A percentile compares a stretch with the other conserved stretches of the same genome.
Conservation (phyloP, 2,888 invertebrate genomes). For the Ceriagrion tenellum region DNA sequence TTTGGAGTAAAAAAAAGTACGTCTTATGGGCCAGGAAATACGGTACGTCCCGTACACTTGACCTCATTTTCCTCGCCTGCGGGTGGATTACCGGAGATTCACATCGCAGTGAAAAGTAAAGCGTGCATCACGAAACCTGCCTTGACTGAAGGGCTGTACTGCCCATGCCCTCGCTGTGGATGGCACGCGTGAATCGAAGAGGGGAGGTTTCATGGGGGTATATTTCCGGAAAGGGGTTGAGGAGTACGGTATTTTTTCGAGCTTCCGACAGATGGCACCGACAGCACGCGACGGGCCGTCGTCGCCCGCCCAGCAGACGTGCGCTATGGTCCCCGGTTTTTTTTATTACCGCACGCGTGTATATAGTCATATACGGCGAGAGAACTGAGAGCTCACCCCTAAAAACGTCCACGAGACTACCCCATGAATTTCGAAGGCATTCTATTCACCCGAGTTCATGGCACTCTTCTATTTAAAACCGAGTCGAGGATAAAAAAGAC, state of each 20-base stretch:
- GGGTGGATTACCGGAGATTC: no score
- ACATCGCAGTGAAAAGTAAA: no score
- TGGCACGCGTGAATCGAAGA: not conserved
- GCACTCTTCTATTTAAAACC: not conserved
- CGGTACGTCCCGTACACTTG: no score
- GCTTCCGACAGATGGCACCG: not conserved
- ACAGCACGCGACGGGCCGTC: not conserved
- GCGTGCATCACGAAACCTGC: no score
- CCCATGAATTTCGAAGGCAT: not conserved
- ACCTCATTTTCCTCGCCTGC: no score
- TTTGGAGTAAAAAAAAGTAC: no score
- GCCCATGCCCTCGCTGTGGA: not conserved
- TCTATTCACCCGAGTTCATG: not conserved
- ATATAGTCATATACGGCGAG: not conserved
- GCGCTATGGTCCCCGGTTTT: not conserved
- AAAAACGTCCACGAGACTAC: not conserved
- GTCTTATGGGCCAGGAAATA: no score
- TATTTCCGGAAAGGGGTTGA: not conserved
- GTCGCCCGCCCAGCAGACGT: not conserved
- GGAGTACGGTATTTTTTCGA: not conserved
- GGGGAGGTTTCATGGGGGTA: not conserved
- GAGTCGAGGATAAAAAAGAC: not conserved
- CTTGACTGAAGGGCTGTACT: no score
- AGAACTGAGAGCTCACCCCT: not conserved
- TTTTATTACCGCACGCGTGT: not conserved